phyloP scores from a whole-genome alignment of 2,888 invertebrate species.

The Cotesia congregata region DNA sequence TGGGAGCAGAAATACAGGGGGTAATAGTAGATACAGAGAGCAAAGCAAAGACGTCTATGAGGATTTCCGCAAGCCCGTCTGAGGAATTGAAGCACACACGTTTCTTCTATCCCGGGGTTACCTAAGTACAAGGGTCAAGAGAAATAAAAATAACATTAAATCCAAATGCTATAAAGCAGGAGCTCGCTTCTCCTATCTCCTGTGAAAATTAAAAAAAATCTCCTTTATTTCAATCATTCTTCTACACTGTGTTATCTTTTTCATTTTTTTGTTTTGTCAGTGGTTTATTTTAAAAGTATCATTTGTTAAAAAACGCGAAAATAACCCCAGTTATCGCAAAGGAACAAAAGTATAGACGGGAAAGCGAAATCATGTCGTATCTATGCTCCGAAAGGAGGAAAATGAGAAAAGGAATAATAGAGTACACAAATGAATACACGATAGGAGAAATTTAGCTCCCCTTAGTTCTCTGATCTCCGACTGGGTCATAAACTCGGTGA shows the following conservation, averaged over 20 bases:
- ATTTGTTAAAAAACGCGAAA: slow-evolving; percentile 51
- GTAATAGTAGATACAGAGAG: neutral
- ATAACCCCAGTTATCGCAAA: slow-evolving; percentile 52
- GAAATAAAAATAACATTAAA: slow-evolving; percentile 28
- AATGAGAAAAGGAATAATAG: neutral
- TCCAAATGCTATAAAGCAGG: slow-evolving; percentile 18
- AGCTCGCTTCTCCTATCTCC: slow-evolving; percentile 25
- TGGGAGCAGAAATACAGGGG: slow-evolving; percentile 1
- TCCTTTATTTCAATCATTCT: slow-evolving; percentile 12
- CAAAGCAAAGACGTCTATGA: neutral
- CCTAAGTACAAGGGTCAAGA: slow-evolving; percentile 9
- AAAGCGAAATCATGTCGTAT: slow-evolving; percentile 49
- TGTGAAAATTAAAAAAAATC: slow-evolving; percentile 21
- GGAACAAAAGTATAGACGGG: neutral
- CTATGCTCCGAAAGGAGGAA: slow-evolving; percentile 33
- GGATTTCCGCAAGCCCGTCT: slow-evolving; percentile 22
- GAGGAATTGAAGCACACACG: slow-evolving; percentile 5
- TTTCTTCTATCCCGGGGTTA: slow-evolving; percentile 20
- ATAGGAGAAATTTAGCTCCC: slow-evolving; percentile 54
- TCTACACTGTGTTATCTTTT: slow-evolving; percentile 4
- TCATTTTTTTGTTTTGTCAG: neutral
- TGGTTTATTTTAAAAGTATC: slow-evolving; percentile 32
- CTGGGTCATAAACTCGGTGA: slow-evolving; percentile 39
- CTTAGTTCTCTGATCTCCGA: slow-evolving; percentile 41
- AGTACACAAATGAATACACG: slow-evolving; percentile 31